Percentiles rank a stretch among this genome's conserved stretches.
These are phyloP conservation scores for Trisateles emortualis DNA, from an alignment of 2,888 invertebrate species.

Conservation along the genomic window DNA sequence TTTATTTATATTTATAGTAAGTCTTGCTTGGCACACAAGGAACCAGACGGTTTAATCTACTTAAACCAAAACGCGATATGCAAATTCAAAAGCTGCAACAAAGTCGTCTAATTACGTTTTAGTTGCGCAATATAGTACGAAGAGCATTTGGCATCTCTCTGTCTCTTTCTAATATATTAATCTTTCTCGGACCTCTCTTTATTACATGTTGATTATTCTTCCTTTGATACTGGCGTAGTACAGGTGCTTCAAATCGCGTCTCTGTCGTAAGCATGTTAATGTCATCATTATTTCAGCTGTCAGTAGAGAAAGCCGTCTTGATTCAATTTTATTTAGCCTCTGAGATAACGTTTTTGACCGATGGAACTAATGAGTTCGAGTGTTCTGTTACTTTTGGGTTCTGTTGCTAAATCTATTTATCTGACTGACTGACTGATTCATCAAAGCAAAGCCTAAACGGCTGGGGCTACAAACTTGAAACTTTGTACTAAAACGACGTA, in stretches of 20 bases:
- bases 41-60: constrained; percentile 30
- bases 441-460: no score
- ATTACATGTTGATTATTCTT: constrained; percentile 4
- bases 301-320: constrained; percentile 62
- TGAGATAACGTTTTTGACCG: constrained; percentile 44
- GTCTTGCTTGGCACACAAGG: background rate
- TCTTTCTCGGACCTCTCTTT: constrained; percentile 6
- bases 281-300: constrained; percentile 61
- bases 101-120: constrained; percentile 17
- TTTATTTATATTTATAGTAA: background rate
- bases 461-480: no score
- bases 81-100: constrained; percentile 32
- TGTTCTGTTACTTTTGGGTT: constrained; percentile 16
- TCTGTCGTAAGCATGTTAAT: constrained; percentile 51
- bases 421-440: no score
- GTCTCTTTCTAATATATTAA: constrained; percentile 7
- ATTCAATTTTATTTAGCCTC: constrained; percentile 55
- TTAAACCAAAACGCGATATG: constrained; percentile 41
- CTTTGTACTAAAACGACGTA: no score
- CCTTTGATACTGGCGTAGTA: constrained; percentile 7
- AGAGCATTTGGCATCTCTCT: constrained; percentile 5
- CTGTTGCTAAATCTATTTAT: no score
- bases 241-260: constrained; percentile 37
- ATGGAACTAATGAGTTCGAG: constrained; percentile 29
- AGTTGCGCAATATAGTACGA: constrained; percentile 7